phyloP scores from a whole-genome alignment of 1,140 invertebrate genomes.

The Pseudomyrmex sp. region DNA sequence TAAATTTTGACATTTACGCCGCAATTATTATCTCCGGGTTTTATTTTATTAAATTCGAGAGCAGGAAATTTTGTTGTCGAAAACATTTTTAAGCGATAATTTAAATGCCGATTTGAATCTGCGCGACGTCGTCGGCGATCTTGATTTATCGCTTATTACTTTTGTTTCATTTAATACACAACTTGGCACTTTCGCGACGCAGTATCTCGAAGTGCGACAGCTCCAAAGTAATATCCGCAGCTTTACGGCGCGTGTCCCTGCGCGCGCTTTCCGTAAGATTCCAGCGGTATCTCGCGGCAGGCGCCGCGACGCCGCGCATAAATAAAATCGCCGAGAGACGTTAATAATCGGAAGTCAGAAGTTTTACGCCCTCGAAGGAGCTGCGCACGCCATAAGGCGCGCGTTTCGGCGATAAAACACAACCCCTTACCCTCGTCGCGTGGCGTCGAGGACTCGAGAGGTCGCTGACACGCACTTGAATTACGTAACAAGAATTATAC shows the following conservation, averaged over 20 bases:
- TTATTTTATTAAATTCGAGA: background rate
- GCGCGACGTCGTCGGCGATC: background rate
- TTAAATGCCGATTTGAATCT: background rate
- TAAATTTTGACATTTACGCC: background rate
- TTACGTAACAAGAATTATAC: slow-evolving; percentile 63
- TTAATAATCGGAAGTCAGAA: slow-evolving; percentile 62
- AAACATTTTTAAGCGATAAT: background rate
- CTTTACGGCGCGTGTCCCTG: slow-evolving; percentile 19
- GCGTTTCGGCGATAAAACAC: slow-evolving; percentile 67
- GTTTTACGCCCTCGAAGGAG: slow-evolving; percentile 36
- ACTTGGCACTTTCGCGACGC: slow-evolving; percentile 18
- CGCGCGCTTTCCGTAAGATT: slow-evolving; percentile 10
- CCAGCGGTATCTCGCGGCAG: slow-evolving; percentile 34
- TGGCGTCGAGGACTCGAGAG: slow-evolving; percentile 6
- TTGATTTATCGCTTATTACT: slow-evolving; percentile 15
- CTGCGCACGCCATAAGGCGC: slow-evolving; percentile 47
- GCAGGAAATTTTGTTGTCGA: background rate
- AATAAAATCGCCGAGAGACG: slow-evolving; percentile 42
- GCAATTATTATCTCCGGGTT: background rate
- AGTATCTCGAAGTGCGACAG: slow-evolving; percentile 17
- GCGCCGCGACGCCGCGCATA: slow-evolving; percentile 30
- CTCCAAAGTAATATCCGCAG: slow-evolving; percentile 20
- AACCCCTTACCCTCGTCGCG: slow-evolving; percentile 6
- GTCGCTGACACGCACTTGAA: slow-evolving; percentile 39
- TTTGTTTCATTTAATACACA: slow-evolving; percentile 29